phyloP scores from a whole-genome alignment of 2,797 vertebrate genomes.

The Urocyon cinereoargenteus region DNA sequence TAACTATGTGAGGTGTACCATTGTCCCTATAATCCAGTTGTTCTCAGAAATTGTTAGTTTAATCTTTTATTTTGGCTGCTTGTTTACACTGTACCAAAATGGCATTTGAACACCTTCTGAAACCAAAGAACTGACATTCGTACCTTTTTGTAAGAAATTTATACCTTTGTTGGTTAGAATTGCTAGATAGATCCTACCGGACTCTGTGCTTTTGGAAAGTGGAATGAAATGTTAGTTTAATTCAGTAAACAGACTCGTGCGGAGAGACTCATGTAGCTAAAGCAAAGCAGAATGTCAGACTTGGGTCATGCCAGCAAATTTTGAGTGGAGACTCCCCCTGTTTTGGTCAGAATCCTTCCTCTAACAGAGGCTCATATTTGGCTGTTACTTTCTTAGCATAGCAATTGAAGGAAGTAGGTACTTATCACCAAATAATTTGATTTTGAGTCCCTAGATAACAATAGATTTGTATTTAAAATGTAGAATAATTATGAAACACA shows the following conservation, averaged over 20 bases:
- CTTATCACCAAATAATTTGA: not conserved
- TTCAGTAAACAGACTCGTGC: not conserved
- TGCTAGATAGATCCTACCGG: not conserved
- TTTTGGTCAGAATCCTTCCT: not conserved
- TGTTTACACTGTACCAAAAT: not conserved
- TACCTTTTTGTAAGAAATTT: not conserved
- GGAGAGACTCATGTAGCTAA: not conserved
- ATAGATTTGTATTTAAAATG: conserved; percentile 13
- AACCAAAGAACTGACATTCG: not conserved
- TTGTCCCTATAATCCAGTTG: not conserved
- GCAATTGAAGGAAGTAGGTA: not conserved
- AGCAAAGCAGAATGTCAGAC: not conserved
- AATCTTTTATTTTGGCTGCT: not conserved
- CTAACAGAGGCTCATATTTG: not conserved
- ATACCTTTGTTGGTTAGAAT: not conserved
- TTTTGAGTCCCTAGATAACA: not conserved
- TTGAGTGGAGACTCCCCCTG: not conserved
- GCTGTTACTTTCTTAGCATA: not conserved
- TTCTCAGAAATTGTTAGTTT: not conserved
- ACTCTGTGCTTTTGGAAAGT: not conserved
- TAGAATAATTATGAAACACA: not conserved
- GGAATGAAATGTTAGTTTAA: not conserved
- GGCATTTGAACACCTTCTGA: not conserved
- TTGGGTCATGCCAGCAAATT: not conserved
- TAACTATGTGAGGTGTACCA: not conserved